Conservation (phyloP, 2,113 vertebrate genomes). For the Nesogale talazaci region DNA sequence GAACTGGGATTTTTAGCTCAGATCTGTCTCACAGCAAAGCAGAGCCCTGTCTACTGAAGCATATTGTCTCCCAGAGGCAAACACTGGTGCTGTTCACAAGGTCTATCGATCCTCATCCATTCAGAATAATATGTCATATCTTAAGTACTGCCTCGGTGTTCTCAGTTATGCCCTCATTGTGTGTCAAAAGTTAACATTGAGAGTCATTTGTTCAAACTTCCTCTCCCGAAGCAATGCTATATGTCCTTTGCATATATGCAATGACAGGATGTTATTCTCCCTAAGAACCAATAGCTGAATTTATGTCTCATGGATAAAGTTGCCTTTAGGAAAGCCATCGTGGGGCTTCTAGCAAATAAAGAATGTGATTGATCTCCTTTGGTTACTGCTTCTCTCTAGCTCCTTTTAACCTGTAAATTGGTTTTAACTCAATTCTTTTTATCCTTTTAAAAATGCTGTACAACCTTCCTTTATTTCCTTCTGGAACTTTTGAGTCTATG, state of each 20-base stretch:
- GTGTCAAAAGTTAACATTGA: no score
- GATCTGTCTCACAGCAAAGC: no score
- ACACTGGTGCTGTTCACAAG: no score
- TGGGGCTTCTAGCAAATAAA: not conserved
- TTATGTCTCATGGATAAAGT: not conserved
- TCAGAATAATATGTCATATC: no score
- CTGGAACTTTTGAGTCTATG: conserved; percentile 45
- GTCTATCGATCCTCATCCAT: no score
- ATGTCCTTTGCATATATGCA: not conserved
- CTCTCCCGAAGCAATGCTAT: no score
- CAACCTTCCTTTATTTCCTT: not conserved
- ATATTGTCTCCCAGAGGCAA: no score
- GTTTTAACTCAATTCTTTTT: not conserved
- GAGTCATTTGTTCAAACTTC: no score
- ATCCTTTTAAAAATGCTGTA: not conserved
- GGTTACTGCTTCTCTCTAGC: not conserved
- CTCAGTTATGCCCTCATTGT: no score
- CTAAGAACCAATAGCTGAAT: not conserved
- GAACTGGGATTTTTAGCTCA: no score
- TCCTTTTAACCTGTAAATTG: conserved; percentile 33
- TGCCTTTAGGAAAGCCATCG: not conserved
- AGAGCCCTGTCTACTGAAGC: no score
- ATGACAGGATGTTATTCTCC: not conserved
- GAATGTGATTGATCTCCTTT: not conserved
- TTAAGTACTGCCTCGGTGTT: no score